phyloP scores from a whole-genome alignment of 2,113 vertebrate species.

The Hylia prasina region DNA sequence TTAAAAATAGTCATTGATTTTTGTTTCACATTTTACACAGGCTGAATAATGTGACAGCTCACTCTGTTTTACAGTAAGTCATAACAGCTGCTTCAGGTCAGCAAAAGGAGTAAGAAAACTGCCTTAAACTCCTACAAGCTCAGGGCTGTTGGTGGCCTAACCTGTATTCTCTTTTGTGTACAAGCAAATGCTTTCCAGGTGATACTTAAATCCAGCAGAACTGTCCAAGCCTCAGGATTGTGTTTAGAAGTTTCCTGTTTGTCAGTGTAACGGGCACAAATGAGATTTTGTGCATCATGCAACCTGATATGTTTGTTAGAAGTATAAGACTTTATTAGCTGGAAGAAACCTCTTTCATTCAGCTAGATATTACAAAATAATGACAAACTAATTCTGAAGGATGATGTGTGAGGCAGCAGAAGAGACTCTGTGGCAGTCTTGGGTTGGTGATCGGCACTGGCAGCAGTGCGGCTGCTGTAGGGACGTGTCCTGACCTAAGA shows the following conservation, averaged over 20 bases:
- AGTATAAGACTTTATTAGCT: background rate
- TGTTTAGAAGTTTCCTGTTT: background rate
- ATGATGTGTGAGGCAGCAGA: background rate
- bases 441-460: background rate
- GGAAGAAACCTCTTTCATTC: background rate
- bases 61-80: background rate
- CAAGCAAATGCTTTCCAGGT: background rate
- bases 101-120: background rate
- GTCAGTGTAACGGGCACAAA: background rate
- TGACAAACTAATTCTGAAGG: background rate
- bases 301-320: background rate
- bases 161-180: background rate
- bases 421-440: fast-evolving
- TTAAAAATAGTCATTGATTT: conserved; percentile 35
- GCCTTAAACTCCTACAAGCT: background rate
- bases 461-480: background rate
- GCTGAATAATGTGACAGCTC: background rate
- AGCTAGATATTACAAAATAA: background rate
- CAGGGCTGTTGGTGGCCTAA: background rate
- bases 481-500: background rate
- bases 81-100: background rate
- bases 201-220: background rate
- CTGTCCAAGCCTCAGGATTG: background rate
- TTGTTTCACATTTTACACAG: background rate
- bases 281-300: background rate